Evolutionary conservation across 2,113 vertebrate species (phyloP).

Genomic region (Cinclus mexicanus): DNA sequence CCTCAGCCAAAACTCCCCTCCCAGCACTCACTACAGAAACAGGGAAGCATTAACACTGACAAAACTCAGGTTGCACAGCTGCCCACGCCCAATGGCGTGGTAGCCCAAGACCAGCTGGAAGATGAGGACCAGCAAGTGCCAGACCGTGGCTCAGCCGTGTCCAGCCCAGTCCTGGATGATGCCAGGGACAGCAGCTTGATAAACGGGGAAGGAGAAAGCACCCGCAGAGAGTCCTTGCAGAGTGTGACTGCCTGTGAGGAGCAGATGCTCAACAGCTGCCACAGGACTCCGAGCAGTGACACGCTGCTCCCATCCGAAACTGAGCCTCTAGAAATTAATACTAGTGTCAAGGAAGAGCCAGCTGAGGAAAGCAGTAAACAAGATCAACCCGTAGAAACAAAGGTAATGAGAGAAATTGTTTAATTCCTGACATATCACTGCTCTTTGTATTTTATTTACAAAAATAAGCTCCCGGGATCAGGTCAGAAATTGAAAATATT

Average conservation of each 20-base stretch:
- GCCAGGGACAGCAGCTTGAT: background rate
- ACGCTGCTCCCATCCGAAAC: background rate
- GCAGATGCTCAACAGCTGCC: constrained; percentile 11
- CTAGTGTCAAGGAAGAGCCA: constrained; percentile 1
- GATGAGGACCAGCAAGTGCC: background rate
- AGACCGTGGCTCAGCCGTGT: background rate
- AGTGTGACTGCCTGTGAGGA: background rate
- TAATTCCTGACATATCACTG: background rate
- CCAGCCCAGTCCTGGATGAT: background rate
- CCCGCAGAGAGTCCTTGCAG: background rate
- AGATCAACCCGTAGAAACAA: constrained; percentile 59
- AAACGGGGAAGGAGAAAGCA: constrained; percentile 61
- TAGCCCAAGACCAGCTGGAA: background rate
- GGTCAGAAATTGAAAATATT: background rate
- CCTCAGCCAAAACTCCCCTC: constrained; percentile 64
- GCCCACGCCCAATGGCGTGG: constrained; percentile 70
- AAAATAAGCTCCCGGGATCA: background rate
- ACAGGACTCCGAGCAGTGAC: constrained; percentile 28
- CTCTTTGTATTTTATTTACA: background rate
- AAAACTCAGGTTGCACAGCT: constrained; percentile 56
- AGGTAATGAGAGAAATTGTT: constrained; percentile 50
- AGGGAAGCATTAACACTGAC: constrained; percentile 26
- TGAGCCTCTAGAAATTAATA: background rate
- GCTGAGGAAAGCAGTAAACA: constrained; percentile 41
- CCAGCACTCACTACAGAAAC: constrained; percentile 58